Evolutionary conservation across 2,888 invertebrate genomes (phyloP), one percentile per base, ranked within the genome.

Genomic region (Cosmorhoe ocellata): DNA sequence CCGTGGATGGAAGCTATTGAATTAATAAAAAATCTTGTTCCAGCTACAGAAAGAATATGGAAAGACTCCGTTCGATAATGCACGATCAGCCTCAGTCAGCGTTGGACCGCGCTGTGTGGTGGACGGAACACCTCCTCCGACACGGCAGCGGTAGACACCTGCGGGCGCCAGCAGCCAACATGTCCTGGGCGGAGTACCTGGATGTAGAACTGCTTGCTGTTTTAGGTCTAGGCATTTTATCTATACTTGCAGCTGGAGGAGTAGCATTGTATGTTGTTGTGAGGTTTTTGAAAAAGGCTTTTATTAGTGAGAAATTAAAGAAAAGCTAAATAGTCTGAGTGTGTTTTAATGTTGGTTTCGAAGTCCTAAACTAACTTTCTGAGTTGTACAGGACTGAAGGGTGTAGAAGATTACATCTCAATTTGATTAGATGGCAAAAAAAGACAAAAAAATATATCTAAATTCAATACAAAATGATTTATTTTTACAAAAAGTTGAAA

Each of bases 111-210:
- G 82, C 83, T 0, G 64, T 90, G 1, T 89, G 89, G 89, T 88
- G 88, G 87, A 81, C 78, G 5, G 90, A 90, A 58, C 79, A 90
- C 62, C 77, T 90, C 5, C 58, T 90, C n/a, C 71, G 87, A 3
- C 81, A 89, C 52, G 71, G 74, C 11, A 84, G 85, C 4, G 81
- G 84, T 1, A 56, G 55, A 34, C 88, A 90, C 52, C 70, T 90
- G 0, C 72, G 76, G 9, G 68, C 83, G 10, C 81, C 83, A 0
- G 69, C 70, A 2, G 72, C 76, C 1, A 69, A 71, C 47, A 65
- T 77, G 31, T 46, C 72, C 6, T 75, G 69, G 71, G n/a, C 57
- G 0, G 61, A 76, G 12, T 79, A 74, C 33, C 28, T 59, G 8
- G 51, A 51, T 13, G 12, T 51, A 1, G 51, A 51, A 22, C 37